Evolutionary conservation across 2,113 vertebrate genomes (phyloP).

Genomic region (Bettongia penicillata): DNA sequence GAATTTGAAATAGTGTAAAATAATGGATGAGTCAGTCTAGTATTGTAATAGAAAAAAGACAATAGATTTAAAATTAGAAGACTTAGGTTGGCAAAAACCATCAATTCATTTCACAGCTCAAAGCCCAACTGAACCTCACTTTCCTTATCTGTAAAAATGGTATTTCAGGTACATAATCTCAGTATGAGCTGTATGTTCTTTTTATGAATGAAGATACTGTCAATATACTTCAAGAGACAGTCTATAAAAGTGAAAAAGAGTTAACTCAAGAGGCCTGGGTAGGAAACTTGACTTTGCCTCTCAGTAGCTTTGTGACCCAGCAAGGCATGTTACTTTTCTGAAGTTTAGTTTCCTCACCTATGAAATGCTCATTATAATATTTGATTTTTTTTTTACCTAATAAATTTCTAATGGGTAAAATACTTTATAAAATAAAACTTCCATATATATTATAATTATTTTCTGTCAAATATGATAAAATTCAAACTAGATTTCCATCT

Average conservation of each 20-base stretch:
- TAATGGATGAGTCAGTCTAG: no score
- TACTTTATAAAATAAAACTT: no score
- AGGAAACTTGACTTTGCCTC: neutral
- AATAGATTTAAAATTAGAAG: neutral
- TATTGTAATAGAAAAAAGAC: no score
- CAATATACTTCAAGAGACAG: neutral
- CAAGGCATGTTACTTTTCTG: neutral
- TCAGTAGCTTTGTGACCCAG: no score
- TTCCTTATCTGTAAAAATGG: neutral
- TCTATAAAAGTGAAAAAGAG: neutral
- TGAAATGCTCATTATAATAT: no score
- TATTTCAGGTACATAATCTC: neutral
- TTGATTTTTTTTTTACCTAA: no score
- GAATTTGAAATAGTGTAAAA: no score
- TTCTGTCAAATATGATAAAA: no score
- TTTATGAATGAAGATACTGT: neutral
- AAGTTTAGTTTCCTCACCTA: neutral
- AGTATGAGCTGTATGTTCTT: neutral
- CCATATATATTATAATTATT: no score
- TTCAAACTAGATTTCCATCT: no score
- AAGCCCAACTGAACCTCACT: neutral
- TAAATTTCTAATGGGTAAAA: no score
- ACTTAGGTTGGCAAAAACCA: neutral
- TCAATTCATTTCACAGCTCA: neutral
- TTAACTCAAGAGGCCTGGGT: neutral